phyloP scores from a whole-genome alignment of 2,888 invertebrate species.

The Bembecia ichneumoniformis region DNA sequence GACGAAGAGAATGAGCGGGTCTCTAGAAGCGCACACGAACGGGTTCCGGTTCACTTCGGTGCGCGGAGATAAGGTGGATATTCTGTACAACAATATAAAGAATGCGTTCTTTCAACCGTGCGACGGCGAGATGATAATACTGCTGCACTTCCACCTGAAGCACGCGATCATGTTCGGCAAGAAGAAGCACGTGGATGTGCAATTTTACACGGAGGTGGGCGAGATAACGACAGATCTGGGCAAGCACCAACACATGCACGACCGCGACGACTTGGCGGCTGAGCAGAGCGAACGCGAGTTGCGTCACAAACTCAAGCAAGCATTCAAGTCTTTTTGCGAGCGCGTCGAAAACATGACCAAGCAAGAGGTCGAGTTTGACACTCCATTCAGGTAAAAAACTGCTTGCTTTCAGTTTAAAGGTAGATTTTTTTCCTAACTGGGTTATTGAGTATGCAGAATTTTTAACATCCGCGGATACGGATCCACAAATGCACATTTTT shows the following conservation, averaged over 20 bases:
- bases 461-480: too few species aligned
- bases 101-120: constrained; percentile 99
- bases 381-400: constrained; percentile 82
- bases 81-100: constrained; percentile 98
- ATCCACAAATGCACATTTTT: too few species aligned
- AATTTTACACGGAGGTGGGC: constrained; percentile 99
- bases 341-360: constrained; percentile 96
- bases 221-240: constrained; percentile 99
- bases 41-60: constrained; percentile 98
- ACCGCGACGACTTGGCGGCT: constrained; percentile 97
- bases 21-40: constrained; percentile 95
- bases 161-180: constrained; percentile 99
- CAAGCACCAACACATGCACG: constrained; percentile 99
- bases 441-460: too few species aligned
- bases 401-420: not conserved
- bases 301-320: constrained; percentile 95
- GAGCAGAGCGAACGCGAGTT: constrained; percentile 98
- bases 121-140: constrained; percentile 99
- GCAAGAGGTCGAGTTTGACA: constrained; percentile 97
- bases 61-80: constrained; percentile 99
- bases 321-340: constrained; percentile 98
- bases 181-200: constrained; percentile 98
- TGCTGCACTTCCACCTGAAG: constrained; percentile 98
- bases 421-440: too few species aligned
- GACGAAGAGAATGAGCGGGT: constrained; percentile 94